Evolutionary conservation across 2,113 vertebrate species (phyloP).

Genomic region (Psephotus haematonotus): DNA sequence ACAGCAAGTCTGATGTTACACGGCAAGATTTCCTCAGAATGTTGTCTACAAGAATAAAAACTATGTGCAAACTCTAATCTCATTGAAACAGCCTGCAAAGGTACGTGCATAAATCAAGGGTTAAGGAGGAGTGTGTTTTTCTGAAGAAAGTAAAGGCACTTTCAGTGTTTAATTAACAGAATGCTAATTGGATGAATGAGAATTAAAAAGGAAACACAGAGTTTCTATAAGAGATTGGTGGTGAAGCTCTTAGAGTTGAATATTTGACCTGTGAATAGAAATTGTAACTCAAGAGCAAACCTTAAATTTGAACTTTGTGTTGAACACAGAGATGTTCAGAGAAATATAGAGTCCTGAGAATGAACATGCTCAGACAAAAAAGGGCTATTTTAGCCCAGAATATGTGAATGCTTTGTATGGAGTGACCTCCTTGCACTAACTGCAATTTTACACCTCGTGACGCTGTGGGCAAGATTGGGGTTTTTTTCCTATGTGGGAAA

Average conservation of each 20-base stretch:
- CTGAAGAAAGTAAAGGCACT: constrained; percentile 5
- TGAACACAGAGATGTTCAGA: neutral
- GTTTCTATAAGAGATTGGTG: neutral
- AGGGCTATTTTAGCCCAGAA: neutral
- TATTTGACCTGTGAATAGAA: neutral
- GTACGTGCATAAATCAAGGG: constrained; percentile 7
- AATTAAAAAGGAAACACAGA: constrained; percentile 16
- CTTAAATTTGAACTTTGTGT: neutral
- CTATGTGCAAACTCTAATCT: neutral
- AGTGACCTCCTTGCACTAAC: neutral
- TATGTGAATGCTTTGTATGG: neutral
- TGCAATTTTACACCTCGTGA: neutral
- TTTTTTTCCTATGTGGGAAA: neutral
- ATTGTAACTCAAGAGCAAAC: neutral
- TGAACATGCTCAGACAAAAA: neutral
- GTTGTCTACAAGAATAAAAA: neutral
- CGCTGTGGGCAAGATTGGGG: neutral
- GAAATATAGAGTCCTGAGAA: neutral
- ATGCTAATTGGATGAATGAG: constrained; percentile 39
- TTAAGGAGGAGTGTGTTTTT: constrained; percentile 6
- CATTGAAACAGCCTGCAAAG: neutral
- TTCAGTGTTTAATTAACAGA: constrained; percentile 26
- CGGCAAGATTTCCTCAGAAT: neutral
- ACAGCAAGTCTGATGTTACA: neutral
- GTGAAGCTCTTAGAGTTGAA: neutral